A percentile compares a stretch with the other conserved stretches of the same genome.
phyloP scores from a whole-genome alignment of 2,797 vertebrate genomes.

The Eulemur coronatus region DNA sequence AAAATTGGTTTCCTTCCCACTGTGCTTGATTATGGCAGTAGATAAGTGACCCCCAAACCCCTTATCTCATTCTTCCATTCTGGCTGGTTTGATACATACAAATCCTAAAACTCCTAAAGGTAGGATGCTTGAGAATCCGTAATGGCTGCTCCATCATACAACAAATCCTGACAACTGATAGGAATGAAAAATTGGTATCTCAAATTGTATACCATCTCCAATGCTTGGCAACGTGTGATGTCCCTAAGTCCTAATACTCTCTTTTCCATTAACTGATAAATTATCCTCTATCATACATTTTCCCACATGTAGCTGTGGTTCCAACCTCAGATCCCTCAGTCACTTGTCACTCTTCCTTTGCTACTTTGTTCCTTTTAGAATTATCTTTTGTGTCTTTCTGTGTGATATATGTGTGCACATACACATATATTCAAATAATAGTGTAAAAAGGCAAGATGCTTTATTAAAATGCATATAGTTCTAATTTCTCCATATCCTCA shows the following conservation, averaged over 20 bases:
- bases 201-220: neutral
- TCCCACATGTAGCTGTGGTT: neutral
- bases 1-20: conserved; percentile 52
- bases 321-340: neutral
- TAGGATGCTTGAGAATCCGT: neutral
- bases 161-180: neutral
- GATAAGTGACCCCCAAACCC: conserved; percentile 62
- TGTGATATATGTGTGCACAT: neutral
- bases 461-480: conserved; percentile 84
- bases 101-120: conserved; percentile 55
- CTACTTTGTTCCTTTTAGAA: neutral
- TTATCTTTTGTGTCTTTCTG: neutral
- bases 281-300: neutral
- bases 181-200: neutral
- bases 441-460: conserved; percentile 72
- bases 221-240: neutral
- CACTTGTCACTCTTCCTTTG: neutral
- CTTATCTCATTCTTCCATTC: conserved; percentile 70
- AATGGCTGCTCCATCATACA: neutral
- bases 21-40: conserved; percentile 45
- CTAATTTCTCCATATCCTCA: neutral
- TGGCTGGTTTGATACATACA: conserved; percentile 56
- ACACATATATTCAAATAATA: conserved; percentile 78
- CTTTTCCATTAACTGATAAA: conserved; percentile 21
- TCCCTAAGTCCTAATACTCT: neutral